Base-by-base conservation (phyloP, 1,140 invertebrate genomes). In the Magallana gigas region DNA sequence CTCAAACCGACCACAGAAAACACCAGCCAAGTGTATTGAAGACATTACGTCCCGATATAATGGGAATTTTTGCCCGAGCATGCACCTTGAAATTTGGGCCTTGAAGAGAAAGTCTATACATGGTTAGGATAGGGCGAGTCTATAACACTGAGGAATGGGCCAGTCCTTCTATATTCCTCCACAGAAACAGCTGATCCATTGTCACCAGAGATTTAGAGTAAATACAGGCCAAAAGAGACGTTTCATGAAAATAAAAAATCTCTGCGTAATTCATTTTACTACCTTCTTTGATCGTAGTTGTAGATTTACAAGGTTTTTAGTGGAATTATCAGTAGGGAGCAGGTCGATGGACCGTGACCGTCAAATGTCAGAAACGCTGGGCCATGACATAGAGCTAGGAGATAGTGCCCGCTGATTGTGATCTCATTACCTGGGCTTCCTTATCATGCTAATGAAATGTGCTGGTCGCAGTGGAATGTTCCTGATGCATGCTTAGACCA, bases 251-350 rank as follows among this genome's bases (percentile, higher is more conserved):
- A 76, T 76, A 36, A 36, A 76, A 76, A 76, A 18, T 76, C 14
- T 76, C 68, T 76, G 68, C 68, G 29, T 76, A 76, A 76, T 76
- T 76, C 29, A 76, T 76, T 76, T 76, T 76, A 76, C 68, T 29
- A 76, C 68, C 68, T 23, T 76, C 68, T 76, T 76, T 76, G 68
- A 76, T 76, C 68, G 23, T 76, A 36, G 23, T 76, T 76, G 12
- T 14, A 76, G 68, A 76, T 76, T 76, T 76, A 76, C 23, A 29
- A 76, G 68, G n/a, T n/a, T 12, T 71, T 18, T 76, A 64, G 68
- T 76, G 36, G 12, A 76, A 29, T 9, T 76, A 76, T 76, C 68
- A 76, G 68, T 8, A 76, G 68, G 11, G 68, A 76, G 68, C 68
- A 36, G 23, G 8, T 11, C 23, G 18, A 29, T 76, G 68, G 23